Evolutionary conservation across 2,888 invertebrate genomes (phyloP).

Genomic region (Subacronicta megacephala): DNA sequence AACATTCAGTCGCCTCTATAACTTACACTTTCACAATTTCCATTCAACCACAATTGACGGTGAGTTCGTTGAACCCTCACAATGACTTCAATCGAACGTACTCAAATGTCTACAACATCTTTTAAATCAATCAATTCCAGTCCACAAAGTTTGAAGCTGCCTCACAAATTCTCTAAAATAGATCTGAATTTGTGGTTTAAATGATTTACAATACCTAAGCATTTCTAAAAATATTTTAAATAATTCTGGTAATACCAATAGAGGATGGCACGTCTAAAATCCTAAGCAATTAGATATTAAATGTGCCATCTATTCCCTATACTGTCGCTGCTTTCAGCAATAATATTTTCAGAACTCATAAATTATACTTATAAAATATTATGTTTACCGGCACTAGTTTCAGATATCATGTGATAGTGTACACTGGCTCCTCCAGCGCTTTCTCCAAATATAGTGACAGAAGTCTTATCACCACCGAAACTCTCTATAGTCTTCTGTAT

Average conservation of each 20-base stretch:
- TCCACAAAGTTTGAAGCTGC: not conserved
- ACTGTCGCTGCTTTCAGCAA: not conserved
- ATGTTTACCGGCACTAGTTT: constrained; percentile 83
- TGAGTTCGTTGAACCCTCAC: constrained; percentile 32
- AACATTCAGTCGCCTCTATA: constrained; percentile 9
- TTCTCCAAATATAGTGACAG: constrained; percentile 92
- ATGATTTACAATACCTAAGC: too few relatives aligned
- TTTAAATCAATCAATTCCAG: constrained; percentile 4
- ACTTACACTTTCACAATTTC: constrained; percentile 41
- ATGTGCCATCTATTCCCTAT: not conserved
- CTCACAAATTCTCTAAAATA: not conserved
- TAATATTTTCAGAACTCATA: too few relatives aligned
- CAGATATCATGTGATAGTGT: constrained; percentile 92
- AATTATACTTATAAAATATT: too few relatives aligned
- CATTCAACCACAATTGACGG: constrained; percentile 19
- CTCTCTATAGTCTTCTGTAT: constrained; percentile 89
- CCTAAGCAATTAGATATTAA: not conserved
- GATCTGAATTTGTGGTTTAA: not conserved
- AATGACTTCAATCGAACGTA: constrained; percentile 5
- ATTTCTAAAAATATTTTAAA: too few relatives aligned
- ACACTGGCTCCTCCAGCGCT: constrained; percentile 92
- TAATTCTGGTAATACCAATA: too few relatives aligned
- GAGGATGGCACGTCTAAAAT: too few relatives aligned
- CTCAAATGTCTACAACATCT: constrained; percentile 4
- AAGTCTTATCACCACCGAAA: constrained; percentile 91